Evolutionary conservation across 2,888 invertebrate genomes (phyloP).

Genomic region (Ophion ventricosus): DNA sequence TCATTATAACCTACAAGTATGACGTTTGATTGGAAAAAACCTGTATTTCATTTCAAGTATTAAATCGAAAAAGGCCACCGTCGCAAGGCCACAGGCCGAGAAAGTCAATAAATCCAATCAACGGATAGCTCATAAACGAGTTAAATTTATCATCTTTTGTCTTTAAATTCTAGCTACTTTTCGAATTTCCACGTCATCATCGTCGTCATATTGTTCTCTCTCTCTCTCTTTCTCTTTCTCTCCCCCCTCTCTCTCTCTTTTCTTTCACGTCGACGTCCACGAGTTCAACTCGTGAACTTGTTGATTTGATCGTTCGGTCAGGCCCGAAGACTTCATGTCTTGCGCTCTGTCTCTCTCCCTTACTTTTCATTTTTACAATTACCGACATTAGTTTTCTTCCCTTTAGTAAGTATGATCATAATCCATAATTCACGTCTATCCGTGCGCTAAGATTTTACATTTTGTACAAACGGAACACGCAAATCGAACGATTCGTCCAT

Average conservation of each 20-base stretch:
- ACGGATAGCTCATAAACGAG: conserved; percentile 68
- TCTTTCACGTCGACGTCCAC: conserved; percentile 2
- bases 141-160: conserved; percentile 32
- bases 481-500: neutral
- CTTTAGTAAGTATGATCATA: conserved; percentile 10
- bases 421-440: neutral
- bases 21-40: conserved; percentile 67
- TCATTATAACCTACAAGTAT: conserved; percentile 45
- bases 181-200: conserved; percentile 14
- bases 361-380: conserved; percentile 19
- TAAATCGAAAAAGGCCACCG: conserved; percentile 81
- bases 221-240: neutral
- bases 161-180: conserved; percentile 18
- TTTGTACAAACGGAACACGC: neutral
- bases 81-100: conserved; percentile 80
- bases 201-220: neutral
- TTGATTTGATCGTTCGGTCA: conserved; percentile 20
- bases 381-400: conserved; percentile 1
- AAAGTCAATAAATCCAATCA: conserved; percentile 77
- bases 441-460: neutral
- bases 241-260: neutral
- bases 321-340: conserved; percentile 58
- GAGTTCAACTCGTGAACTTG: conserved; percentile 33
- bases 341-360: neutral
- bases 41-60: conserved; percentile 73